Evolutionary conservation across 2,113 vertebrate genomes (phyloP), one percentile per base, ranked within the genome.

Genomic region (Onychostruthus taczanowskii): DNA sequence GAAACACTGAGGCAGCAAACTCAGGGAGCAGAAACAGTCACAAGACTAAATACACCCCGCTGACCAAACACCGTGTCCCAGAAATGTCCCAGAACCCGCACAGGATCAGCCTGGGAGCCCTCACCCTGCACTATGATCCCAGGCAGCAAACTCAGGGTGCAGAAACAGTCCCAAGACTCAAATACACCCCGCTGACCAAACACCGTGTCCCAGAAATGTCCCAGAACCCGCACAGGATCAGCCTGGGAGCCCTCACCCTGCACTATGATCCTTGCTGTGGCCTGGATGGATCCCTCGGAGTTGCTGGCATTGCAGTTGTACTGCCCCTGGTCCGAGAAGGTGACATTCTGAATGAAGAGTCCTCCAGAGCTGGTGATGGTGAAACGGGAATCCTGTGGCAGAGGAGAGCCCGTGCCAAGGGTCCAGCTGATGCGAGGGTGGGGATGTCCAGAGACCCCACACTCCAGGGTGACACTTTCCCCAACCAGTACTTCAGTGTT

Each of bases 251-350:
- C 31, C 95, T 94, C 93, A 99, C 99, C 99, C 98, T 99, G 99
- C 39, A 99, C 98, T 10, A 99, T 99, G 93, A 99, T 98, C 73
- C 97, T 98, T 2, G 99, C 99, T 2, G 98, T 98, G 0, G 99
- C 98, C 23, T 98, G 98, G 88, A 99, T 98, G 79, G 99, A 99
- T 6, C 99, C 99, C 62, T 99, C 97, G 0, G 97, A 98, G 95
- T 99, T 99, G 95, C 98, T 99, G 91, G 99, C 99, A 2, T 98
- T 99, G 93, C 99, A 99, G 81, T 98, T 98, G 86, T 99, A 99
- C 77, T 98, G 98, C 9, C 99, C 98, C 33, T 98, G 98, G 16
- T 99, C 99, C 0, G 84, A 96, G 96, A 98, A 98, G 73, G 97
- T 98, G 94, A 99, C 98, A 0, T 99, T 99, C 96, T 98, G 98